Evolutionary conservation across 2,797 vertebrate genomes (phyloP), one percentile per base, ranked within the genome.

Genomic region (Sebastolobus alascanus): DNA sequence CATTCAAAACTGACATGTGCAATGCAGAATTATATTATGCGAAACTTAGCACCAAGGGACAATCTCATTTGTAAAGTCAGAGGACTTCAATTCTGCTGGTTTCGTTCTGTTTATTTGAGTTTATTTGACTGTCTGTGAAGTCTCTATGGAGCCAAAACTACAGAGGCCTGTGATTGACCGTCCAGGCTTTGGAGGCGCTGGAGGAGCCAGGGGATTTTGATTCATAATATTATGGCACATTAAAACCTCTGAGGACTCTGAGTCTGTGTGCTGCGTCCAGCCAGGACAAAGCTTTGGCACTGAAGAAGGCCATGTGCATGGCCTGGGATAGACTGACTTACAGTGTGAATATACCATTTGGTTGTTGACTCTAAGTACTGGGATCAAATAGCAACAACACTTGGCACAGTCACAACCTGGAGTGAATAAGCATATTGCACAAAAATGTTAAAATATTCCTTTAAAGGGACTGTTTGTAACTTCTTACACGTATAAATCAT

Each of bases 181-280:
- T 25, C 38, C 11, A 64, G 29, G 5, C 60, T 79, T 14, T 77
- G n/a, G 69, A 68, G 35, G 68, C 66, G 25, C 27, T 75, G n/a
- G 69, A 68, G 35, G 68, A 75, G 55, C 27, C 25, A 50, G 25
- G 52, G 33, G 65, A 71, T 70, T 65, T 79, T 27, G 22, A 71
- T 75, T 70, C 12, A 35, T 68, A 55, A 67, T 59, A 31, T 20
- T 68, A 40, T 70, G 68, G 27, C 37, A 75, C 35, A 67, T 11
- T 29, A n/a, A 73, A 76, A 50, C 6, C 37, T 65, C 35, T 38
- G 16, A 74, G 75, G 65, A 38, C 46, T 20, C 18, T 22, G 20
- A 46, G 18, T 67, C 6, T 58, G n/a, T 68, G 31, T 75, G 70
- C 60, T 55, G 27, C 1, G 2, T 5, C 68, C 16, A 4, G 31